Percentiles rank a stretch among this genome's conserved stretches.
phyloP scores from a whole-genome alignment of 2,113 vertebrate genomes.

The Paradoxurus hermaphroditus region DNA sequence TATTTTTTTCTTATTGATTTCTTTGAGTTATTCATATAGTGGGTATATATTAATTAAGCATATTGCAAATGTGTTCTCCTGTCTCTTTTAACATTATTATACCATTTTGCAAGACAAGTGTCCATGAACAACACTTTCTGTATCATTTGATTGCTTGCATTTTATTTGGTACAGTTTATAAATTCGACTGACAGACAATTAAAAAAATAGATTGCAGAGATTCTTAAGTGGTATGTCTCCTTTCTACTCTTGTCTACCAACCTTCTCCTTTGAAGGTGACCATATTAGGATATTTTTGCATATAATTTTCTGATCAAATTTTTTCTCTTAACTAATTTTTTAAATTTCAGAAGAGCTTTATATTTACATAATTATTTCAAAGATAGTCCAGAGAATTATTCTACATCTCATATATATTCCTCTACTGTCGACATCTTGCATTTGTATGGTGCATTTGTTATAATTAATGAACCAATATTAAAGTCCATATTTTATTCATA shows the following conservation, averaged over 20 bases:
- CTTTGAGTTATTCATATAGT: background rate
- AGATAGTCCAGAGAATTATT: background rate
- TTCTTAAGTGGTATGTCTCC: background rate
- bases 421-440: background rate
- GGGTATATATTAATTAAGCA: too few relatives aligned
- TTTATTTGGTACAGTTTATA: background rate
- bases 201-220: background rate
- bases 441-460: background rate
- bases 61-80: too few relatives aligned
- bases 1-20: background rate
- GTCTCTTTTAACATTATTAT: background rate
- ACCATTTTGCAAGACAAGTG: background rate
- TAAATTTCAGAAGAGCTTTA: background rate
- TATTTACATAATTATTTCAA: background rate
- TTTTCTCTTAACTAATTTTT: background rate
- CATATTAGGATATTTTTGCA: background rate
- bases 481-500: background rate
- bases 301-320: background rate
- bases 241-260: background rate
- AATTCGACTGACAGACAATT: background rate
- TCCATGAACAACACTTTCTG: background rate
- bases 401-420: background rate
- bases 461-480: background rate
- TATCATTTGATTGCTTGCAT: background rate
- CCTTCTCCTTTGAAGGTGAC: background rate